Conservation (phyloP, 2,113 vertebrate genomes). For the Hemichromis elongatus region DNA sequence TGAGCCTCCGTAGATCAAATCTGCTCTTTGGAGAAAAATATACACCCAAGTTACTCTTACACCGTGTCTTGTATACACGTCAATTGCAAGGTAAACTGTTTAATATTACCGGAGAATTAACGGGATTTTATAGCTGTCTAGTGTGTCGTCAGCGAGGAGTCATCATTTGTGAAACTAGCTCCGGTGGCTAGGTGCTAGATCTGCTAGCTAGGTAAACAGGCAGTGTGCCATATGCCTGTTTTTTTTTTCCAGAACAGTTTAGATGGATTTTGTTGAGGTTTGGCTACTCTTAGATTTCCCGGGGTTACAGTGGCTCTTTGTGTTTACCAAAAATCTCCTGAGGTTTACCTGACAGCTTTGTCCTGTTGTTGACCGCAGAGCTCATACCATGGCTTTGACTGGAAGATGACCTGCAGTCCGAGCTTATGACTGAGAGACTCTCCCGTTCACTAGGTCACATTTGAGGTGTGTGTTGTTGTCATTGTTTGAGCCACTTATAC, state of each 20-base stretch:
- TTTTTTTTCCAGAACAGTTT: background rate
- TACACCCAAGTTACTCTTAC: background rate
- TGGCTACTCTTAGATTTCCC: background rate
- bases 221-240: background rate
- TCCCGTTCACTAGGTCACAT: background rate
- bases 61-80: background rate
- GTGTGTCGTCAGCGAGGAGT: background rate
- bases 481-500: background rate
- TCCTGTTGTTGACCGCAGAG: background rate
- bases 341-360: background rate
- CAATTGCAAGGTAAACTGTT: background rate
- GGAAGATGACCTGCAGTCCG: conserved; percentile 42
- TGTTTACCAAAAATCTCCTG: background rate
- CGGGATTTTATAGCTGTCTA: rapidly evolving
- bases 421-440: conserved; percentile 14
- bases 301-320: background rate
- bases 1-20: conserved; percentile 29
- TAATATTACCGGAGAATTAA: background rate
- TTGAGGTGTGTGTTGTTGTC: background rate
- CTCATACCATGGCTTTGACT: conserved; percentile 7
- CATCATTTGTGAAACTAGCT: background rate
- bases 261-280: background rate
- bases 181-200: conserved; percentile 35
- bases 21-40: conserved; percentile 21
- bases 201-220: conserved; percentile 31